These are phyloP conservation scores for Melanaphis sacchari DNA, from an alignment of 1,140 invertebrate species.

Conservation along the genomic window DNA sequence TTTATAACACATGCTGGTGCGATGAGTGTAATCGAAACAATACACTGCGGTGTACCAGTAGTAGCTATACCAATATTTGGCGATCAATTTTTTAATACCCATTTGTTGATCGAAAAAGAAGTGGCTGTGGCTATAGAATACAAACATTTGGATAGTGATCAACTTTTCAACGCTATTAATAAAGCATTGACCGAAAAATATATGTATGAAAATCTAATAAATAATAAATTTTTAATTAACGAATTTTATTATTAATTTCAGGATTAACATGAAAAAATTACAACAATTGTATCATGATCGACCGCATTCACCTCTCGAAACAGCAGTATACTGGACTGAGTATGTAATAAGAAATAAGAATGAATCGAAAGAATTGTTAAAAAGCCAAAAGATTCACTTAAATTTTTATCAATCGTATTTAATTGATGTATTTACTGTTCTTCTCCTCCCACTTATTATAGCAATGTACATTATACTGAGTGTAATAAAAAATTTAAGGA, in stretches of 20 bases:
- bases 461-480: background rate
- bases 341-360: conserved; percentile 65
- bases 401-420: conserved; percentile 17
- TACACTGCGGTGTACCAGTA: conserved; percentile 69
- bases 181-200: conserved; percentile 15
- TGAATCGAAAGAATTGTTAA: conserved; percentile 47
- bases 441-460: background rate
- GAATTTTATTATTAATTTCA: background rate
- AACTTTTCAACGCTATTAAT: background rate
- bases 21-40: conserved; percentile 69
- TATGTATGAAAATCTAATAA: background rate
- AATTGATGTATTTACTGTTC: background rate
- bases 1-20: conserved; percentile 72
- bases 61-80: conserved; percentile 65
- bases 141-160: background rate
- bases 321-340: conserved; percentile 70
- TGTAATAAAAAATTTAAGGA: background rate
- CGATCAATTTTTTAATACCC: conserved; percentile 63
- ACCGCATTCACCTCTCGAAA: conserved; percentile 64
- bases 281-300: conserved; percentile 51
- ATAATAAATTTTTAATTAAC: no score
- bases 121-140: background rate
- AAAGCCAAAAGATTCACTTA: conserved; percentile 17
- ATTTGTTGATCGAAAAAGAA: conserved; percentile 30
- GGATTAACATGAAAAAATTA: conserved; percentile 44